Evolutionary conservation across 2,797 vertebrate species (phyloP), one percentile per base, ranked within the genome.

Genomic region (Sebastiscus albofasciatus): DNA sequence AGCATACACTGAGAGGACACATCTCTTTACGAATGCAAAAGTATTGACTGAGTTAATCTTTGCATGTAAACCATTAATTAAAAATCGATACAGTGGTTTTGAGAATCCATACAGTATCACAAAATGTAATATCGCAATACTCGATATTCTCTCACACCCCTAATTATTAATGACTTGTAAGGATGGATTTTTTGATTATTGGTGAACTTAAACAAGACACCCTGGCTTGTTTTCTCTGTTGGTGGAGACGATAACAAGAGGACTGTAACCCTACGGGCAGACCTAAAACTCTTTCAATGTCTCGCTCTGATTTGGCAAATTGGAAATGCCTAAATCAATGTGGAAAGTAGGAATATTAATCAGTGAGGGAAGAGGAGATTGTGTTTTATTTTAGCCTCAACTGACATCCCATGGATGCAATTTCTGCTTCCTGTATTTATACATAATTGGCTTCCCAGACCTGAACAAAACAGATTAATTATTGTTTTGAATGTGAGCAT

Each of bases 401-500:
- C 20, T 78, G 69, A 70, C 10, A 8, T 81, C 29, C 39, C 33
- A 54, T 64, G 26, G 67, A 75, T 73, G 76, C 24, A 67, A 36
- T 79, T 81, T 75, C 42, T 72, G 67, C 39, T 72, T 74, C 61
- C 64, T 83, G 55, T 67, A 55, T 87, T 88, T 60, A 70, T 58
- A 65, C 31, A 26, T 87, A 84, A 88, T 78, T 86, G 31, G 26
- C 59, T 72, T 66, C 33, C 29, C 59, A 74, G 73, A 85, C 31
- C 75, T 31, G 58, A 84, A 76, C 29, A 76, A 61, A 80, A 82
- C 65, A 55, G 34, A 81, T 70, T 72, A 59, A 86, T 82, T 75
- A 72, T 81, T 75, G 49, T 79, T 92, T 87, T 77, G n/a, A 70
- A 79, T 82, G 29, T 54, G 42, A 73, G 54, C 52, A 13, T 81